Conservation (phyloP, 2,113 vertebrate species). For the Chloropsis hardwickii region DNA sequence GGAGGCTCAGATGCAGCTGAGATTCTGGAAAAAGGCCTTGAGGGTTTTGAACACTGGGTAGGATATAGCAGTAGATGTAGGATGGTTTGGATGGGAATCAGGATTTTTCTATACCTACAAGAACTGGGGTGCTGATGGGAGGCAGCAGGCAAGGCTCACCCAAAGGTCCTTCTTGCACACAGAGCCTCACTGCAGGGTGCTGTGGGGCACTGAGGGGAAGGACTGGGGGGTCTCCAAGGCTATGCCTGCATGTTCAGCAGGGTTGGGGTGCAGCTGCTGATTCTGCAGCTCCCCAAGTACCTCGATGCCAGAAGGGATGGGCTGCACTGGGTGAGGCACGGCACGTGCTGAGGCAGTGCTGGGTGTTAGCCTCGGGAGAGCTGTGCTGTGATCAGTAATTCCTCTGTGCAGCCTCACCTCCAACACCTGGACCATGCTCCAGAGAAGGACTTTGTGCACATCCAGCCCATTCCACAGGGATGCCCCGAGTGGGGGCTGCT, state of each 20-base stretch:
- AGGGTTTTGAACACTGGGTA: background rate
- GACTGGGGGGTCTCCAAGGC: rapidly evolving
- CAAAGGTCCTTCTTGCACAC: background rate
- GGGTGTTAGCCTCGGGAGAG: background rate
- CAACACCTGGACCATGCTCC: rapidly evolving
- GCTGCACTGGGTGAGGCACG: background rate
- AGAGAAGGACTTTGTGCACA: background rate
- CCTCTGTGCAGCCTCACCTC: background rate
- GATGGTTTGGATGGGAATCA: background rate
- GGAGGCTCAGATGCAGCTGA: background rate
- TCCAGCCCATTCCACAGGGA: background rate
- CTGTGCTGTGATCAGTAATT: background rate
- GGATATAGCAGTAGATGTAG: rapidly evolving
- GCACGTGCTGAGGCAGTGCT: background rate
- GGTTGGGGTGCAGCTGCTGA: background rate
- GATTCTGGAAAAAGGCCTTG: background rate
- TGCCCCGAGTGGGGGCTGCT: background rate
- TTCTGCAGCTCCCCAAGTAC: background rate
- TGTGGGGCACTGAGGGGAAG: background rate
- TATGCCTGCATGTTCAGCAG: background rate
- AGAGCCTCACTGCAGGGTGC: background rate
- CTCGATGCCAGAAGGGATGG: rapidly evolving
- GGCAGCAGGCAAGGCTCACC: background rate
- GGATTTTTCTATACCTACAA: background rate
- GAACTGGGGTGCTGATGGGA: background rate